phyloP scores from a whole-genome alignment of 2,113 vertebrate genomes.

The Cavia aperea region DNA sequence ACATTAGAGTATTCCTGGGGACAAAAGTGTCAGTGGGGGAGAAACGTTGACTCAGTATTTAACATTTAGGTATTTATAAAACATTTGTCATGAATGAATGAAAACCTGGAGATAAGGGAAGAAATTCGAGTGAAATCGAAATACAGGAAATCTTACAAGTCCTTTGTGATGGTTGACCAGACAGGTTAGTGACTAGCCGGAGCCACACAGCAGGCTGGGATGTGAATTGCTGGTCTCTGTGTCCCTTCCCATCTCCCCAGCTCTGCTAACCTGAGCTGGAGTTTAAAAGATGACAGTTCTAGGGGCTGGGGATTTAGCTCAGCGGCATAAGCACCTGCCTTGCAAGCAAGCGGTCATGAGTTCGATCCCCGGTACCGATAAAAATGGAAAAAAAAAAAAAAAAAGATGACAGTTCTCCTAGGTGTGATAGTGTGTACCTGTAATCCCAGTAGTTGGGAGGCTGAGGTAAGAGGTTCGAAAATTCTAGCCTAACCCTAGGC shows the following conservation, averaged over 20 bases:
- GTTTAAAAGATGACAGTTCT: background rate
- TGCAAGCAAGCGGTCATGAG: too few relatives aligned
- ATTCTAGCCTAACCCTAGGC: background rate
- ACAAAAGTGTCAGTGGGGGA: background rate
- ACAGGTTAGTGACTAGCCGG: background rate
- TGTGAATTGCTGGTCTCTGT: background rate
- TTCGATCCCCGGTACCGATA: too few relatives aligned
- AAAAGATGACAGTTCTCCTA: background rate
- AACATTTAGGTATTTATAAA: constrained; percentile 24
- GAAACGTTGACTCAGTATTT: background rate
- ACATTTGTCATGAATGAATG: background rate
- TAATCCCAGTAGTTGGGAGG: background rate
- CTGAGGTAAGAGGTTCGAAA: background rate
- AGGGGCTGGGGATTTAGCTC: too few relatives aligned
- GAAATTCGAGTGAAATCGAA: background rate
- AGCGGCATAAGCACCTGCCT: too few relatives aligned
- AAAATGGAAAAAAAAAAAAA: too few relatives aligned
- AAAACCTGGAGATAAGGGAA: background rate
- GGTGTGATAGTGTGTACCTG: background rate
- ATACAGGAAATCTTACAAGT: background rate
- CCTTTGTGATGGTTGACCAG: background rate
- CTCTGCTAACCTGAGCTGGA: background rate
- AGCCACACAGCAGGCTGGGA: background rate
- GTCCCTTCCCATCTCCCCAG: background rate
- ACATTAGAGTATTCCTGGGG: background rate